These are phyloP conservation scores for Lithobates sylvaticus DNA, from an alignment of 2,797 vertebrate genomes.

Conservation along the genomic window DNA sequence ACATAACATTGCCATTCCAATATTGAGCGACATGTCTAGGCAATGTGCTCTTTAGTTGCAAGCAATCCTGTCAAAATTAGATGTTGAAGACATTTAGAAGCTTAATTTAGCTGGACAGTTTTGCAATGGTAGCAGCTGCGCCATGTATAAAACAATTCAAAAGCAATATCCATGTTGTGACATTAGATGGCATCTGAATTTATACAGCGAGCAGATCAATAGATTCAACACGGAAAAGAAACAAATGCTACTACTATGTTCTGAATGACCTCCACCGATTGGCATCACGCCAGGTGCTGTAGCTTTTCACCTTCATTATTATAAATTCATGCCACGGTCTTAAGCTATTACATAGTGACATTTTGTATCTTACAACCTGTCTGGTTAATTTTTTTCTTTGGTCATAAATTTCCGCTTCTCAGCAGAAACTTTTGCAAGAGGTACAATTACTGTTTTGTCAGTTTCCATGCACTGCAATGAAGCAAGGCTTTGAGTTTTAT, in stretches of 20 bases:
- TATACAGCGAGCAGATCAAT: slow-evolving; percentile 51
- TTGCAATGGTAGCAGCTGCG: slow-evolving; percentile 56
- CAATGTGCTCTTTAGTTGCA: slow-evolving; percentile 36
- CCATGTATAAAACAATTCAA: slow-evolving; percentile 53
- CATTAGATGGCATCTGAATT: slow-evolving; percentile 61
- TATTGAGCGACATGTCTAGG: slow-evolving; percentile 19
- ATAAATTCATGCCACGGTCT: slow-evolving; percentile 29
- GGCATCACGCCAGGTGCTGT: slow-evolving; percentile 11
- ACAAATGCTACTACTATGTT: slow-evolving; percentile 9
- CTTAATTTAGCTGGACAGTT: slow-evolving; percentile 53
- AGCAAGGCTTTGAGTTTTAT: not conserved
- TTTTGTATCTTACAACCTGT: slow-evolving; percentile 53
- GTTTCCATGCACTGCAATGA: not conserved
- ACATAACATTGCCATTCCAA: slow-evolving; percentile 41
- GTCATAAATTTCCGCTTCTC: slow-evolving; percentile 67
- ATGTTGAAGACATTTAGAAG: slow-evolving; percentile 49
- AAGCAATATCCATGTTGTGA: slow-evolving; percentile 49
- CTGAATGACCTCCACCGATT: slow-evolving; percentile 44
- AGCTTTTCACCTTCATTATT: slow-evolving; percentile 55
- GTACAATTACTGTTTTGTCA: slow-evolving; percentile 40
- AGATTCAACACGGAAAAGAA: slow-evolving; percentile 41
- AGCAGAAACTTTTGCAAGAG: slow-evolving; percentile 44
- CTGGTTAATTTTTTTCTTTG: slow-evolving; percentile 54
- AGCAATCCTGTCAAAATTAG: slow-evolving; percentile 53
- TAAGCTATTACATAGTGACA: slow-evolving; percentile 51